These are phyloP conservation scores for Beris morrisii DNA, from an alignment of 2,888 invertebrate species.

Conservation along the genomic window DNA sequence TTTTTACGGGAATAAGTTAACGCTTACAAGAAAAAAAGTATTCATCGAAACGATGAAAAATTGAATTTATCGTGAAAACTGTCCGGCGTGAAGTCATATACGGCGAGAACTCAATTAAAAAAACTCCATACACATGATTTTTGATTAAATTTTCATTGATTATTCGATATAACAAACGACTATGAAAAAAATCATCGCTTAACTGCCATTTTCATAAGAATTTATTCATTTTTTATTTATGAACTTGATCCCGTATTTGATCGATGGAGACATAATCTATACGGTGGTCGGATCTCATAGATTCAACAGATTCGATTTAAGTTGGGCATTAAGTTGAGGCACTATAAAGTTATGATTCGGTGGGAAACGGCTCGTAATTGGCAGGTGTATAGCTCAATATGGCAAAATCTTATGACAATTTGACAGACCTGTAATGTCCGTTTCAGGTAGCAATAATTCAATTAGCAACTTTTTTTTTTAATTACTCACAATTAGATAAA, in stretches of 20 bases:
- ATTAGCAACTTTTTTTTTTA: slow-evolving; percentile 22
- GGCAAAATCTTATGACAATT: slow-evolving; percentile 13
- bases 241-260: neutral
- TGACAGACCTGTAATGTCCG: slow-evolving; percentile 18
- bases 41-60: too few relatives aligned
- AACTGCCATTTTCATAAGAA: slow-evolving; percentile 13
- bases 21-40: too few relatives aligned
- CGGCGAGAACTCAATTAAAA: slow-evolving; percentile 27
- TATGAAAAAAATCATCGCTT: slow-evolving; percentile 6
- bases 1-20: too few relatives aligned
- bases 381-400: slow-evolving; percentile 8
- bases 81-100: slow-evolving; percentile 6
- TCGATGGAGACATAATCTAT: neutral
- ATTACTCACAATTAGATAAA: slow-evolving; percentile 2
- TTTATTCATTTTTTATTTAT: slow-evolving; percentile 21
- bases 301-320: neutral
- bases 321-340: neutral
- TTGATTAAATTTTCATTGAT: slow-evolving; percentile 9
- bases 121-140: slow-evolving; percentile 12
- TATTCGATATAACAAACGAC: neutral
- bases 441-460: slow-evolving; percentile 28
- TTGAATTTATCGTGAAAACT: too few relatives aligned
- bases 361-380: slow-evolving; percentile 16
- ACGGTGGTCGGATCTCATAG: slow-evolving; percentile 6
- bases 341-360: slow-evolving; percentile 9